phyloP scores from a whole-genome alignment of 2,888 invertebrate species.

The Koerneria pararmatus region DNA sequence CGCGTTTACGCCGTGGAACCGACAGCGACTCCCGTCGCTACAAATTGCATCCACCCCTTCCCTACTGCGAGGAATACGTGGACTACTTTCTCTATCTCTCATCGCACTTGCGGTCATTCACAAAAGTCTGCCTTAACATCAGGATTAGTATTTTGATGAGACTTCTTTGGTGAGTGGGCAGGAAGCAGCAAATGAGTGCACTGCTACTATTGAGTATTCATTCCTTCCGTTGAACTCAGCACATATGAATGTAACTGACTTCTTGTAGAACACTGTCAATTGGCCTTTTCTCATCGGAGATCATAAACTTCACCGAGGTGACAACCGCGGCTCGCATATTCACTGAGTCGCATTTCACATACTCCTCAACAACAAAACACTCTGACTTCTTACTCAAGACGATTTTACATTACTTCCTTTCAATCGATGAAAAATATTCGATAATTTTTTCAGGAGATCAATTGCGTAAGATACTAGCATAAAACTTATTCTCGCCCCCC shows the following conservation, averaged over 20 bases:
- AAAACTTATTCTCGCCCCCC: not conserved
- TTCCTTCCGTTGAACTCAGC: too few relatives aligned
- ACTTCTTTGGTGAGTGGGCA: too few relatives aligned
- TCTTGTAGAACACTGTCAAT: slow-evolving; percentile 80
- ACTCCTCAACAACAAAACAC: slow-evolving; percentile 27
- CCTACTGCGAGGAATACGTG: too few relatives aligned
- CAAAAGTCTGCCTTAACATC: not conserved
- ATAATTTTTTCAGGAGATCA: not conserved
- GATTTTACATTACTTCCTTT: too few relatives aligned
- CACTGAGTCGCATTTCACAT: slow-evolving; percentile 28
- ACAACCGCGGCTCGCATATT: slow-evolving; percentile 87
- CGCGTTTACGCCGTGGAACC: too few relatives aligned
- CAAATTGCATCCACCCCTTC: too few relatives aligned
- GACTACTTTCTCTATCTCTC: too few relatives aligned
- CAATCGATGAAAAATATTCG: not conserved
- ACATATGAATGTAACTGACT: too few relatives aligned
- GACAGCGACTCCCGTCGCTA: too few relatives aligned
- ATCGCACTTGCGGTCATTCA: slow-evolving; percentile 12
- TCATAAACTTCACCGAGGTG: slow-evolving; percentile 95
- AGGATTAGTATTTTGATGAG: too few relatives aligned
- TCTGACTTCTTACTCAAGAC: not conserved
- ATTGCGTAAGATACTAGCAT: not conserved
- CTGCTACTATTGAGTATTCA: too few relatives aligned
- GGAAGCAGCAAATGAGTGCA: too few relatives aligned
- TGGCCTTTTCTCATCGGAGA: slow-evolving; percentile 90